Percentiles rank a stretch among this genome's conserved stretches.
Evolutionary conservation across 2,797 vertebrate species (phyloP).

Genomic region (Platalea minor): DNA sequence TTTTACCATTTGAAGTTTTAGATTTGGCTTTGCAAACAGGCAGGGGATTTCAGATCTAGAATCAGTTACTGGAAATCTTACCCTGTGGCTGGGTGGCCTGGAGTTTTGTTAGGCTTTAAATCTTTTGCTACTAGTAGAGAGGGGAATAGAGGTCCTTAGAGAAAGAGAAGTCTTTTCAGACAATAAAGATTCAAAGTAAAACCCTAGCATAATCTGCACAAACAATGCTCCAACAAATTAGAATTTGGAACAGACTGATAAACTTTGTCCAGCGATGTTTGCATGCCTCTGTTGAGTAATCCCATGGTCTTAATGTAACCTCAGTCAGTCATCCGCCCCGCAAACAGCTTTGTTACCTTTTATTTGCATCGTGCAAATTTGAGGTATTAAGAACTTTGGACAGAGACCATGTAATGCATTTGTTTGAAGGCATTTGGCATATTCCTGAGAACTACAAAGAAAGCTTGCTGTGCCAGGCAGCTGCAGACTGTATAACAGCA

Average conservation of each 20-base stretch:
- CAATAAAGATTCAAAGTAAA: conserved; percentile 53
- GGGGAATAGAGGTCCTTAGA: conserved; percentile 39
- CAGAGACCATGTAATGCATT: conserved; percentile 35
- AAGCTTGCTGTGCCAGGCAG: conserved; percentile 7
- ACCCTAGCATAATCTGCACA: conserved; percentile 54
- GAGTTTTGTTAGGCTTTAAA: conserved; percentile 59
- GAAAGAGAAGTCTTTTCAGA: conserved; percentile 53
- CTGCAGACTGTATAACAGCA: background rate
- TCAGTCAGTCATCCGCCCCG: conserved; percentile 26
- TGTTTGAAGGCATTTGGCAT: conserved; percentile 12
- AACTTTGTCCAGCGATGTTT: conserved; percentile 35
- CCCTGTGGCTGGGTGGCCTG: conserved; percentile 48
- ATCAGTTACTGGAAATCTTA: conserved; percentile 62
- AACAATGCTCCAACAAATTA: conserved; percentile 58
- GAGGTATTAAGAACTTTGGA: conserved; percentile 56
- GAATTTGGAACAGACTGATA: conserved; percentile 63
- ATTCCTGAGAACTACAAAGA: conserved; percentile 4
- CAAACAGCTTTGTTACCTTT: conserved; percentile 45
- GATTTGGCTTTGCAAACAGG: conserved; percentile 41
- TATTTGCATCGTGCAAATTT: conserved; percentile 26
- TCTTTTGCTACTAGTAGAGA: conserved; percentile 58
- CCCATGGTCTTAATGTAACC: conserved; percentile 41
- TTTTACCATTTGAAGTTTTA: conserved; percentile 56
- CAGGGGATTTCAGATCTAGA: conserved; percentile 52
- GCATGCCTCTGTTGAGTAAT: conserved; percentile 48